Conservation (phyloP, 2,113 vertebrate species). For the Rhinogobius similis region DNA sequence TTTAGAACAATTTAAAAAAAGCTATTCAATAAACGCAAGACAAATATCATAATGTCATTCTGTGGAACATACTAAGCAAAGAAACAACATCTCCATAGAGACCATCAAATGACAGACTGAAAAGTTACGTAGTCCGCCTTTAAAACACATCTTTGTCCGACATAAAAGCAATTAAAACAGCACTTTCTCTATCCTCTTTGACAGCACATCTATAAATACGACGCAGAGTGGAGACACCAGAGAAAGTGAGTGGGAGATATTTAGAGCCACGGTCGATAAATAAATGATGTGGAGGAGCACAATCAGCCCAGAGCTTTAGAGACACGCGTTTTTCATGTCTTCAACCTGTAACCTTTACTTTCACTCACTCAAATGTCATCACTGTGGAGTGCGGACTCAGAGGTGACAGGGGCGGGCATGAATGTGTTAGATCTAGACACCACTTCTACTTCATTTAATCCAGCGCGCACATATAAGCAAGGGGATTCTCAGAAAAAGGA, state of each 20-base stretch:
- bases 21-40: neutral
- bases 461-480: neutral
- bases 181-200: neutral
- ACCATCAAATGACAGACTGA: neutral
- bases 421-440: constrained; percentile 1
- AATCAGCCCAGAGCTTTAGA: constrained; percentile 52
- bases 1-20: neutral
- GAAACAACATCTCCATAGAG: neutral
- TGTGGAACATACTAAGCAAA: neutral
- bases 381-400: constrained; percentile 46
- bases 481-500: neutral
- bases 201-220: constrained; percentile 19
- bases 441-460: neutral
- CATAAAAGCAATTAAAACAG: neutral
- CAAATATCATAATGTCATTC: neutral
- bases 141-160: neutral
- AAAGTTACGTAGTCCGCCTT: neutral
- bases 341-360: constrained; percentile 70
- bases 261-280: constrained; percentile 56
- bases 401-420: constrained; percentile 35
- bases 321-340: constrained; percentile 22
- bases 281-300: constrained; percentile 60
- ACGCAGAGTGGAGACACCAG: constrained; percentile 8
- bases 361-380: constrained; percentile 71
- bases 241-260: constrained; percentile 36